These are phyloP conservation scores for Varecia variegata DNA, from an alignment of 2,797 vertebrate genomes.

Conservation along the genomic window DNA sequence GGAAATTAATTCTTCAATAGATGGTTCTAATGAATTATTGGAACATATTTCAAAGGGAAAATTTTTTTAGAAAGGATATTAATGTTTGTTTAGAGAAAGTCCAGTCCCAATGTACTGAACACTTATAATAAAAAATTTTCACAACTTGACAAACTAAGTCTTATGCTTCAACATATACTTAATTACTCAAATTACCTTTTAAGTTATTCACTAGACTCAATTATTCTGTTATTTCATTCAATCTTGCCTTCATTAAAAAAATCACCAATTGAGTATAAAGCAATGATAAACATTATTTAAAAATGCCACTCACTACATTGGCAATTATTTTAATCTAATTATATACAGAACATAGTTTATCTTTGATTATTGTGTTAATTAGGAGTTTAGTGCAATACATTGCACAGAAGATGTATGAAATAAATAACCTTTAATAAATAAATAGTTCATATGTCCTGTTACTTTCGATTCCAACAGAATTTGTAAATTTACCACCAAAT, in stretches of 20 bases:
- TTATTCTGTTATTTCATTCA: neutral
- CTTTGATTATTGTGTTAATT: no score
- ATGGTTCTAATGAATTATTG: neutral
- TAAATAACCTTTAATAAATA: neutral
- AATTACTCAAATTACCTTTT: neutral
- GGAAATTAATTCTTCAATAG: neutral
- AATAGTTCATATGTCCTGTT: neutral
- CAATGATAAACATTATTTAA: neutral
- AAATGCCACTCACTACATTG: neutral
- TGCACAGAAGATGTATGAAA: neutral
- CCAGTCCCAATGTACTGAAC: neutral
- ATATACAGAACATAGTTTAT: neutral
- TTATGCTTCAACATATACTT: neutral
- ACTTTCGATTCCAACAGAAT: neutral
- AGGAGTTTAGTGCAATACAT: neutral
- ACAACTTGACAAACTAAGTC: neutral
- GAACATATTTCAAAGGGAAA: neutral
- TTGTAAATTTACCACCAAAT: neutral
- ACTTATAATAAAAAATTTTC: neutral
- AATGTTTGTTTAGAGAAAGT: neutral
- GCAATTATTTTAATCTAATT: neutral
- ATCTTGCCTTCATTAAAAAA: neutral
- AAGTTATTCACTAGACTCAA: neutral
- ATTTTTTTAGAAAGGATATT: neutral
- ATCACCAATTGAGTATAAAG: neutral